These are phyloP conservation scores for Neosalanx taihuensis DNA, from an alignment of 2,797 vertebrate genomes.

Conservation along the genomic window DNA sequence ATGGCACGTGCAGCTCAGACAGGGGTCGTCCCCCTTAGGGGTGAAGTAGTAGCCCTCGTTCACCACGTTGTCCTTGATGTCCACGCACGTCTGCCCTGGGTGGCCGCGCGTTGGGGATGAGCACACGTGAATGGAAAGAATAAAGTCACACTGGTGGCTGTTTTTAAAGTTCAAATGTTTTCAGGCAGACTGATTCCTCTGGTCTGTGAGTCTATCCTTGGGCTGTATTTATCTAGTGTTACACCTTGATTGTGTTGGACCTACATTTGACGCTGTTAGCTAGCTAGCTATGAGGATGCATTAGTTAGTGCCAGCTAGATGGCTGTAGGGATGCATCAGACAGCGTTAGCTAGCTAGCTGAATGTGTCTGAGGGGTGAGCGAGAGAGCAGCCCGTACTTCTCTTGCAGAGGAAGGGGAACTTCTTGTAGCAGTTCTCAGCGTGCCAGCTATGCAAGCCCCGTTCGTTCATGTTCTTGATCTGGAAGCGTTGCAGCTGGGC, in stretches of 20 bases:
- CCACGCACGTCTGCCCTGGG: conserved; percentile 93
- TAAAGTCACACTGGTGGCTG: not conserved
- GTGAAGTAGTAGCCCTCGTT: conserved; percentile 98
- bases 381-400: conserved; percentile 73
- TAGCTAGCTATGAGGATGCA: not conserved
- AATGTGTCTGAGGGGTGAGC: not conserved
- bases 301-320: not conserved
- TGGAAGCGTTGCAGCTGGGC: conserved; percentile 92
- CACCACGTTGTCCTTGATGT: conserved; percentile 97
- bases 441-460: conserved; percentile 93
- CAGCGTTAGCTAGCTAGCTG: no score
- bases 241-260: no score
- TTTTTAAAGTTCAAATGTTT: not conserved
- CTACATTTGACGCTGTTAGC: not conserved
- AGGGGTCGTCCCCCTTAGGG: conserved; percentile 95
- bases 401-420: conserved; percentile 96
- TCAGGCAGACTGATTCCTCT: no score
- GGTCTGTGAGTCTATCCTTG: no score
- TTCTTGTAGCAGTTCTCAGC: conserved; percentile 96
- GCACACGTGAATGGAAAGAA: not conserved
- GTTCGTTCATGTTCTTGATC: conserved; percentile 86
- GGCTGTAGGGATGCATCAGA: not conserved
- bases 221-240: no score
- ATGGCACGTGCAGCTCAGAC: conserved; percentile 96
- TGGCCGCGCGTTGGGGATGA: not conserved